phyloP scores from a whole-genome alignment of 1,140 invertebrate species.

The Drosophila equinoxialis region DNA sequence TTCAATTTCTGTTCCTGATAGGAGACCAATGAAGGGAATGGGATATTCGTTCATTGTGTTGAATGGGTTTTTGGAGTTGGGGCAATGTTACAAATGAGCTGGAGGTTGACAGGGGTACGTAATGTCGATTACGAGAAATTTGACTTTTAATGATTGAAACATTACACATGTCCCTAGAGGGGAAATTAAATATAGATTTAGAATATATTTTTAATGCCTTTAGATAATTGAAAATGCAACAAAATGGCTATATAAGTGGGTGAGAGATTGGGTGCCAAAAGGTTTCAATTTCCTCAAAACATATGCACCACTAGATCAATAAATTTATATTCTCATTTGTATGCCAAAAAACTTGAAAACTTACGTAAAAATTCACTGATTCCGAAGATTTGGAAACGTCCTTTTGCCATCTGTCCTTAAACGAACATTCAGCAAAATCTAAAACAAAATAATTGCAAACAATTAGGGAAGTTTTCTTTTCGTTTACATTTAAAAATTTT shows the following conservation, averaged over 20 bases:
- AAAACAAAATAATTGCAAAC: no score
- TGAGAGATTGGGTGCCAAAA: background rate
- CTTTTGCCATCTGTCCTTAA: no score
- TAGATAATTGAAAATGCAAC: no score
- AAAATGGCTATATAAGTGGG: background rate
- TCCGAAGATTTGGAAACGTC: no score
- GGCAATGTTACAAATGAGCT: slow-evolving; percentile 49
- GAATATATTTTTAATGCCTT: slow-evolving; percentile 1
- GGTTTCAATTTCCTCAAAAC: background rate
- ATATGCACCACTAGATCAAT: background rate
- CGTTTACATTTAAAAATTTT: no score
- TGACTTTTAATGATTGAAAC: slow-evolving; percentile 60
- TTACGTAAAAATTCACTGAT: no score
- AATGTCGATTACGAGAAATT: slow-evolving; percentile 48
- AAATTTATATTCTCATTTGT: background rate
- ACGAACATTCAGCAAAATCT: no score
- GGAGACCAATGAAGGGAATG: background rate
- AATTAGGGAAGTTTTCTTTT: no score
- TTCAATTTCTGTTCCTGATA: slow-evolving; percentile 60
- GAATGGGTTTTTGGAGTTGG: background rate
- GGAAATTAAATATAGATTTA: slow-evolving; percentile 28
- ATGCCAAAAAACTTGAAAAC: background rate
- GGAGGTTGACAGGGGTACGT: background rate
- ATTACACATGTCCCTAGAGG: slow-evolving; percentile 33
- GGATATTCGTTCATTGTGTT: no score